Conservation (phyloP, 2,797 vertebrate genomes). For the Sphaeramia orbicularis region DNA sequence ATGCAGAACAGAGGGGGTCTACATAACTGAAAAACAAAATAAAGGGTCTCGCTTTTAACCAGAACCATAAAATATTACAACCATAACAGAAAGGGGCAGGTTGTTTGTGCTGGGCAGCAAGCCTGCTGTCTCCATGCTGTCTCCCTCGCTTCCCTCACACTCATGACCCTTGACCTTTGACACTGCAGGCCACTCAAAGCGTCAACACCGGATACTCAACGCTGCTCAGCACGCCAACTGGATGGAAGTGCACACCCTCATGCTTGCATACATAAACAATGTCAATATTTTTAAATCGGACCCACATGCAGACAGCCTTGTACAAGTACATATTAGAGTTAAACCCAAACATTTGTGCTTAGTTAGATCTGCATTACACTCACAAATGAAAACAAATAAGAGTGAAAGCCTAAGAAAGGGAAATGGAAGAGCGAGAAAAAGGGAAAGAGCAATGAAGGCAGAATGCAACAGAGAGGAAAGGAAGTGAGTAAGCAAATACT, state of each 20-base stretch:
- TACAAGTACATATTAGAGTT: not conserved
- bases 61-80: slow-evolving; percentile 35
- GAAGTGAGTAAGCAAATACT: slow-evolving; percentile 50
- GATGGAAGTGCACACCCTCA: slow-evolving; percentile 2
- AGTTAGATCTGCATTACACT: not conserved
- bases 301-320: not conserved
- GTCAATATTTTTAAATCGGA: slow-evolving; percentile 3
- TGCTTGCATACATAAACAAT: slow-evolving; percentile 12
- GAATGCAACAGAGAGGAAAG: slow-evolving; percentile 25
- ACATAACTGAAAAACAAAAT: slow-evolving; percentile 9
- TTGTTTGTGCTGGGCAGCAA: slow-evolving; percentile 72
- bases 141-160: slow-evolving; percentile 73
- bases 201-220: slow-evolving; percentile 72
- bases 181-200: slow-evolving; percentile 58
- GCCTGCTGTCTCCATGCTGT: slow-evolving; percentile 71
- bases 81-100: slow-evolving; percentile 37
- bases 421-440: slow-evolving; percentile 7
- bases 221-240: slow-evolving; percentile 58
- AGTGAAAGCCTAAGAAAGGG: not conserved
- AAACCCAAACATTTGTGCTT: not conserved
- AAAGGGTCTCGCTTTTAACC: not conserved
- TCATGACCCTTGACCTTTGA: slow-evolving; percentile 64
- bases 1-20: not conserved
- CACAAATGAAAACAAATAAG: not conserved
- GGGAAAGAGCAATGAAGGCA: slow-evolving; percentile 2